Base-by-base conservation (phyloP, 1,140 invertebrate genomes). In the Araneus ventricosus region DNA sequence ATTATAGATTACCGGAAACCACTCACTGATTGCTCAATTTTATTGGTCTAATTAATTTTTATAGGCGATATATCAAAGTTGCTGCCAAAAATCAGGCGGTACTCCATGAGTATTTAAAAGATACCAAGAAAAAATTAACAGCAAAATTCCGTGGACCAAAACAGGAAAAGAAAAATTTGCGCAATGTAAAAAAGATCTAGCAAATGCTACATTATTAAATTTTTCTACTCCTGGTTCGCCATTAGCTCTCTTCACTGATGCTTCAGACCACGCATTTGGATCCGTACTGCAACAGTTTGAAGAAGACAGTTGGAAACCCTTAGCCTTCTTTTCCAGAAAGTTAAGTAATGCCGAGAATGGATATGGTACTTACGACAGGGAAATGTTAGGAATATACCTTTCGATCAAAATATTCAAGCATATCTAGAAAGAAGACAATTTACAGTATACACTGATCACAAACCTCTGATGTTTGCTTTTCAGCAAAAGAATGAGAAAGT, bases 11-110 rank as follows among this genome's bases (percentile, higher is more conserved):
- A 75, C 96, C 95, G 0, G 88, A 22, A 67, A 94, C 95, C 90
- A 89, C 94, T 39, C 94, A 94, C 20, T 93, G 95, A 92, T 52
- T 95, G 7, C 93, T 94, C 82, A 85, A 94, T 1, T 95, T 95
- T 93, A 22, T 95, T 24, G 95, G 95, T 4, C 90, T 95, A 52
- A 89, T 95, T 4, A 95, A 95, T 88, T 95, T 95, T 94, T 96
- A 96, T 94, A 94, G 94, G 5, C 94, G 93, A 93, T 96, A 95
- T 89, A 82, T 96, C 20, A 93, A 90, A 27, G 94, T 95, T 88
- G 93, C 95, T 17, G 93, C 95, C 5, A 61, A 88, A 7, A 70
- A 86, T 0, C 94, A 94, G 70, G 34, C 63, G 2, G 88, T 91
- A 20, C 87, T 94, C 5, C 61, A 94, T 39, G 82, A 92, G 34